A percentile compares a stretch with the other conserved stretches of the same genome.
These are phyloP conservation scores for Argyresthia goedartella DNA, from an alignment of 2,888 invertebrate species.

Conservation along the genomic window DNA sequence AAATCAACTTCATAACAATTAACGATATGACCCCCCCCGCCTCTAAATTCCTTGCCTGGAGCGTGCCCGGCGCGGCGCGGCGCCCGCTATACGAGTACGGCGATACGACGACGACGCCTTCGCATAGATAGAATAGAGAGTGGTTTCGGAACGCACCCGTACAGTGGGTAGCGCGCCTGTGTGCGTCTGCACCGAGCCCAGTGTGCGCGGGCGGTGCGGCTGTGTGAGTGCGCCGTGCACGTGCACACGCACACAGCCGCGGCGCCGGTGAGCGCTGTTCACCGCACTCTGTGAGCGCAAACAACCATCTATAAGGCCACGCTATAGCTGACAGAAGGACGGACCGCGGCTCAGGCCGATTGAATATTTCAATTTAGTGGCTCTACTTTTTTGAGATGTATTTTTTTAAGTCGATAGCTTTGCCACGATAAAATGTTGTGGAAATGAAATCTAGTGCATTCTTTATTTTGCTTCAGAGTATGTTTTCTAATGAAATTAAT, in stretches of 20 bases:
- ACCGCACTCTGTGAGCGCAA: conserved; percentile 73
- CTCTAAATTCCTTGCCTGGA: conserved; percentile 71
- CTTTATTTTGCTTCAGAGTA: too few species aligned
- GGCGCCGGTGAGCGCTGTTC: conserved; percentile 69
- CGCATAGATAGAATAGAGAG: conserved; percentile 72
- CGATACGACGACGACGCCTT: conserved; percentile 70
- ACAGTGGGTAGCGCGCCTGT: conserved; percentile 33
- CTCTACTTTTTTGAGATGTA: conserved; percentile 9
- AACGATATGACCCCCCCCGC: conserved; percentile 72
- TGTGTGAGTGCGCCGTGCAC: conserved; percentile 18
- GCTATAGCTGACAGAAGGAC: conserved; percentile 68
- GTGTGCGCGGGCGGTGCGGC: too few species aligned
- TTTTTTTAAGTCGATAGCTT: too few species aligned
- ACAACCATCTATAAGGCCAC: conserved; percentile 73
- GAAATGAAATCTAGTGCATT: too few species aligned
- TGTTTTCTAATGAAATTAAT: too few species aligned
- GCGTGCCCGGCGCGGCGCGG: conserved; percentile 70
- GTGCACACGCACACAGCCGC: conserved; percentile 49
- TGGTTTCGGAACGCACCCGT: conserved; percentile 70
- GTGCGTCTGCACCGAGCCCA: conserved; percentile 31
- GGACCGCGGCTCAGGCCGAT: conserved; percentile 52
- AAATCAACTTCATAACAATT: conserved; percentile 72
- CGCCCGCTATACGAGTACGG: conserved; percentile 50
- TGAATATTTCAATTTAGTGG: conserved; percentile 29
- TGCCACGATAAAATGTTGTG: too few species aligned